Conservation (phyloP, 2,797 vertebrate genomes). For the Premnoplex brunnescens region DNA sequence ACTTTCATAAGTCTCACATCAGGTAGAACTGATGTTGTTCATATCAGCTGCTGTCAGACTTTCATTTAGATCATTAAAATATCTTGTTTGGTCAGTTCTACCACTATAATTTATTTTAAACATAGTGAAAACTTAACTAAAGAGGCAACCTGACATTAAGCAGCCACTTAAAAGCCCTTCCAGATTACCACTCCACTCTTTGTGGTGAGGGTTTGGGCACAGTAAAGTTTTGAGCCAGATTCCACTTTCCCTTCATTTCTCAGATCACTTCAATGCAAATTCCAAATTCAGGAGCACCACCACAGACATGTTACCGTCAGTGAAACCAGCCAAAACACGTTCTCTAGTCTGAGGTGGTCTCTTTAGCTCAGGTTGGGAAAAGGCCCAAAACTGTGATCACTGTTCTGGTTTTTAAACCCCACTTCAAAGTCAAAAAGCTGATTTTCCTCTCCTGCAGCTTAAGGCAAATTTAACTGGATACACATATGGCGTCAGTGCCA, state of each 20-base stretch:
- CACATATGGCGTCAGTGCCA: constrained; percentile 53
- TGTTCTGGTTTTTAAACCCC: constrained; percentile 37
- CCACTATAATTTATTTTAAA: constrained; percentile 66
- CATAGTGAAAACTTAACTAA: constrained; percentile 62
- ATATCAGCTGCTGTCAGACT: constrained; percentile 19
- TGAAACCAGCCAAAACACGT: constrained; percentile 63
- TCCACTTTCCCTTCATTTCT: constrained; percentile 49
- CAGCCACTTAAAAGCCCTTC: constrained; percentile 60
- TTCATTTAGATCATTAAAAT: constrained; percentile 55
- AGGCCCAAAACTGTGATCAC: constrained; percentile 40
- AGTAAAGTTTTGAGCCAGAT: constrained; percentile 30
- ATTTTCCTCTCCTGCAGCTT: constrained; percentile 50
- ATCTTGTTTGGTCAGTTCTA: constrained; percentile 69
- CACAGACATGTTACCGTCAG: constrained; percentile 51
- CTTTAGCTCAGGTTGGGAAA: constrained; percentile 50
- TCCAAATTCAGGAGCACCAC: constrained; percentile 47
- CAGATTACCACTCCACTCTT: constrained; percentile 56
- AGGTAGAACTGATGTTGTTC: background rate
- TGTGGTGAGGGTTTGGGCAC: constrained; percentile 51
- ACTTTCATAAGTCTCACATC: background rate
- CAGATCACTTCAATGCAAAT: constrained; percentile 39
- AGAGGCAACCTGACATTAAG: constrained; percentile 60
- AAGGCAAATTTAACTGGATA: constrained; percentile 64
- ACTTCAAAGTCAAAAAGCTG: constrained; percentile 63
- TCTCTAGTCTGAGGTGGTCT: constrained; percentile 51